Percentiles rank a stretch among this genome's conserved stretches.
Conservation (phyloP, 1,140 invertebrate genomes). For the Cotesia chilonis region DNA sequence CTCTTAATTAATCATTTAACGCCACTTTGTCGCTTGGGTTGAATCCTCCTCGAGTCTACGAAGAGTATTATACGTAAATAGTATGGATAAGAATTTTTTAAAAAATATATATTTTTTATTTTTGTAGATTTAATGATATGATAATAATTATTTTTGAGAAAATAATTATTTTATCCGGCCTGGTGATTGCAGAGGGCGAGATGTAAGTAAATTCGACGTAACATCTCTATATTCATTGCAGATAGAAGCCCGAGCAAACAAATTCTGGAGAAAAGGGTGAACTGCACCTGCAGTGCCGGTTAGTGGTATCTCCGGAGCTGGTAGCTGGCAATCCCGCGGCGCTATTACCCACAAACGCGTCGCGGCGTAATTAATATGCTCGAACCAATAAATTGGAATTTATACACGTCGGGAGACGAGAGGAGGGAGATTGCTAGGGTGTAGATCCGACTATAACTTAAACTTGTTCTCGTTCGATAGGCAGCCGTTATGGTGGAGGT, state of each 20-base stretch:
- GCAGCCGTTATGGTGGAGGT: neutral
- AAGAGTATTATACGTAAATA: too few relatives aligned
- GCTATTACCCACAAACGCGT: conserved; percentile 37
- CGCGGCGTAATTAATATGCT: conserved; percentile 41
- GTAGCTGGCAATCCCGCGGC: conserved; percentile 34
- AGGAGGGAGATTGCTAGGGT: conserved; percentile 18
- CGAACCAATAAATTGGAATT: conserved; percentile 38
- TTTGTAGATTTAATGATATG: too few relatives aligned
- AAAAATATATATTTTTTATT: too few relatives aligned
- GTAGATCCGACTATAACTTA: neutral
- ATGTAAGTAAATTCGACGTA: conserved; percentile 11
- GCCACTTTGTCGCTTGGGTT: conserved; percentile 39
- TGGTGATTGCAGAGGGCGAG: too few relatives aligned
- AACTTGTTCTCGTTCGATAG: conserved; percentile 1
- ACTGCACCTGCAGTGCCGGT: conserved; percentile 10
- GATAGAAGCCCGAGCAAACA: too few relatives aligned
- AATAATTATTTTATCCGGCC: too few relatives aligned
- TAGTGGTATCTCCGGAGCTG: conserved; percentile 1
- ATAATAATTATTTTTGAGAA: too few relatives aligned
- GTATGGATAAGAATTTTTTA: neutral
- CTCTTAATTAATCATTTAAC: conserved; percentile 43
- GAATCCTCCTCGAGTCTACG: conserved; percentile 6
- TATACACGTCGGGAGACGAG: conserved; percentile 23
- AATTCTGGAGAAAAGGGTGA: neutral
- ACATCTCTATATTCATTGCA: conserved; percentile 30